A percentile compares a stretch with the other conserved stretches of the same genome.
Conservation (phyloP, 2,797 vertebrate species). For the Pipistrellus pygmaeus region DNA sequence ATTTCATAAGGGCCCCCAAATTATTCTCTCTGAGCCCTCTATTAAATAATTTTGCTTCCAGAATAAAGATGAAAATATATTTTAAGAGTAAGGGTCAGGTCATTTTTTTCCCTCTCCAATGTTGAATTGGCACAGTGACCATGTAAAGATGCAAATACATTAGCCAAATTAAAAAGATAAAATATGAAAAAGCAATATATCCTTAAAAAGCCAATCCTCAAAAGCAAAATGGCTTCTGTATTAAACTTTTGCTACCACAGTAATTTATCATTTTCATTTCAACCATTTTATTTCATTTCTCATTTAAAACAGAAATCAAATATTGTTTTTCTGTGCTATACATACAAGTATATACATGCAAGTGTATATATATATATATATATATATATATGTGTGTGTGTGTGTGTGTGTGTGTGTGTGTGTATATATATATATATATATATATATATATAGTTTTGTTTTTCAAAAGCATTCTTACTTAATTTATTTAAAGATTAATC, state of each 20-base stretch:
- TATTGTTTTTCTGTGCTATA: background rate
- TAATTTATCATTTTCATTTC: constrained; percentile 18
- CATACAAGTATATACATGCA: background rate
- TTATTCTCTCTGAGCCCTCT: background rate
- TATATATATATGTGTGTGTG: too few species aligned
- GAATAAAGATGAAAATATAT: constrained; percentile 13
- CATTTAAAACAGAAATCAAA: constrained; percentile 16
- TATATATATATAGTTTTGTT: background rate
- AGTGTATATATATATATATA: too few species aligned
- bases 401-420: background rate
- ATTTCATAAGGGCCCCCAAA: background rate
- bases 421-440: background rate
- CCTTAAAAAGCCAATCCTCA: constrained; percentile 9
- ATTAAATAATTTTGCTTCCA: background rate
- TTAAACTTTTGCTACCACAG: background rate
- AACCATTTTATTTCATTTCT: background rate
- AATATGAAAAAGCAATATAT: background rate
- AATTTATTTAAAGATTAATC: constrained; percentile 18
- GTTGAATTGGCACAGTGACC: background rate
- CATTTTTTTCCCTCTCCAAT: background rate
- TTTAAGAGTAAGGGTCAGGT: background rate
- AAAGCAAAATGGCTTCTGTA: background rate
- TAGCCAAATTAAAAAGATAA: background rate
- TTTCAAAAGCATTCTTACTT: constrained; percentile 28
- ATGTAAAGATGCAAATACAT: background rate